phyloP scores from a whole-genome alignment of 2,797 vertebrate genomes.

The Okamejei kenojei region DNA sequence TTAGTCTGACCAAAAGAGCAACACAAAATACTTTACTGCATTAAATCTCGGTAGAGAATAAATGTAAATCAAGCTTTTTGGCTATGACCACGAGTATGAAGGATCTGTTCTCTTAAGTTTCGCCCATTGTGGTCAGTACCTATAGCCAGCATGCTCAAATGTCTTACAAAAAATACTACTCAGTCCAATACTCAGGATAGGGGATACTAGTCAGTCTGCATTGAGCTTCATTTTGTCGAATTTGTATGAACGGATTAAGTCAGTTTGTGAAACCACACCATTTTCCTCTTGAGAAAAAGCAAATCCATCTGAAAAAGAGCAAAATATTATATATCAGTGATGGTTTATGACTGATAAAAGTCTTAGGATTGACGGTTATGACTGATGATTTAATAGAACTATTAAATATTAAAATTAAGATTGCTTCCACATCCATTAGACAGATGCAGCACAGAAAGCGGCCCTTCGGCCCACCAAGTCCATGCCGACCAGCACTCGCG shows the following conservation, averaged over 20 bases:
- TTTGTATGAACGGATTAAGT: conserved; percentile 92
- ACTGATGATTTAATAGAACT: too few relatives aligned
- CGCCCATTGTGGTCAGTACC: background rate
- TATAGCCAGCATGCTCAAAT: background rate
- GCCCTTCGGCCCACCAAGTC: too few relatives aligned
- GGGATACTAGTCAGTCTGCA: conserved; percentile 61
- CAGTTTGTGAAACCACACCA: conserved; percentile 88
- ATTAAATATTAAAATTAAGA: background rate
- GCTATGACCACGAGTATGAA: conserved; percentile 69
- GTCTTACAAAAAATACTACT: conserved; percentile 40
- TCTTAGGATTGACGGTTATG: too few relatives aligned
- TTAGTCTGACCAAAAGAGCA: conserved; percentile 7
- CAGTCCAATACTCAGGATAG: conserved; percentile 43
- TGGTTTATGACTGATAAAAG: too few relatives aligned
- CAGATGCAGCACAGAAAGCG: too few relatives aligned
- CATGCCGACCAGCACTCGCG: too few relatives aligned
- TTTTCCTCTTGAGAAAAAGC: conserved; percentile 99
- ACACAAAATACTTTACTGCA: conserved; percentile 22
- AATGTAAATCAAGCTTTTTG: conserved; percentile 49
- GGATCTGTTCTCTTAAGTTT: conserved; percentile 51
- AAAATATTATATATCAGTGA: conserved; percentile 28
- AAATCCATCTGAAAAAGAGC: conserved; percentile 76
- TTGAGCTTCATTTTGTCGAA: conserved; percentile 80
- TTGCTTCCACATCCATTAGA: background rate
- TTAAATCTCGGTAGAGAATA: conserved; percentile 38